A percentile compares a stretch with the other conserved stretches of the same genome.
Conservation (phyloP, 2,888 invertebrate genomes). For the Harpalus rubripes region DNA sequence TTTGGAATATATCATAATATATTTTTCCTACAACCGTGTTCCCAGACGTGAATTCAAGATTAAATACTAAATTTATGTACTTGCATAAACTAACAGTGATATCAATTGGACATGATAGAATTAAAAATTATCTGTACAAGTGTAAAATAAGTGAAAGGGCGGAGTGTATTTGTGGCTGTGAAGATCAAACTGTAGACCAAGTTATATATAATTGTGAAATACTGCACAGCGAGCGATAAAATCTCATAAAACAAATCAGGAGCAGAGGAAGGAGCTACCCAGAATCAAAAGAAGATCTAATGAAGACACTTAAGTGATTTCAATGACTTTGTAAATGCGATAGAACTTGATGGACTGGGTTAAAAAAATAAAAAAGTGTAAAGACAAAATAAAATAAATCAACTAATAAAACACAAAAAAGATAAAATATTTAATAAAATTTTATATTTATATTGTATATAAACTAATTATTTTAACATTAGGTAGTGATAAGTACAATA, state of each 20-base stretch:
- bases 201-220: not conserved
- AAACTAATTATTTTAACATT: not conserved
- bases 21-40: too few species aligned
- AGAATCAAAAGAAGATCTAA: not conserved
- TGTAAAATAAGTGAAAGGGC: constrained; percentile 3
- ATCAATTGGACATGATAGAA: not conserved
- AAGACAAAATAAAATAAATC: not conserved
- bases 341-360: not conserved
- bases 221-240: not conserved
- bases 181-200: not conserved
- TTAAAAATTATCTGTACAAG: not conserved
- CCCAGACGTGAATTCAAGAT: not conserved
- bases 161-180: not conserved
- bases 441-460: not conserved
- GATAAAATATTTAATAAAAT: not conserved
- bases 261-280: not conserved
- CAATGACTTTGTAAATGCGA: not conserved
- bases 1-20: too few species aligned
- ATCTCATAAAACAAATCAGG: not conserved
- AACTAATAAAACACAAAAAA: not conserved
- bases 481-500: not conserved
- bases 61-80: not conserved
- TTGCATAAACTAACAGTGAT: not conserved
- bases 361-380: not conserved
- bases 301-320: not conserved